A percentile compares a stretch with the other conserved stretches of the same genome.
phyloP scores from a whole-genome alignment of 2,797 vertebrate genomes.

The Naso thynnoides region DNA sequence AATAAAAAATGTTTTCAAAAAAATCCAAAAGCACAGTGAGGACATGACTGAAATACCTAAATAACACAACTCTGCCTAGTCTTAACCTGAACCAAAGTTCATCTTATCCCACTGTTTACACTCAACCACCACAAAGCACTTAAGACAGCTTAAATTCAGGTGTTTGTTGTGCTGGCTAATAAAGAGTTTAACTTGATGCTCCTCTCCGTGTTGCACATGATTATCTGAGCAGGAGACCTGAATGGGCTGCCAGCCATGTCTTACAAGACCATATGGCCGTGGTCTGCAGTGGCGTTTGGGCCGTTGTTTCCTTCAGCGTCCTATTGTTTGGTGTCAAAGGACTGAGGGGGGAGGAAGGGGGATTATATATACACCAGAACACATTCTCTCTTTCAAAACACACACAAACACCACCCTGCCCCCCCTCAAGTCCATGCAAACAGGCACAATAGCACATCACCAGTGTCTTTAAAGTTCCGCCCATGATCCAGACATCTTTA shows the following conservation, averaged over 20 bases:
- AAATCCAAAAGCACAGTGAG: background rate
- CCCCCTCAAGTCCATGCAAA: conserved; percentile 33
- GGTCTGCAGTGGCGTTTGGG: conserved; percentile 64
- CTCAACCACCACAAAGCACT: background rate
- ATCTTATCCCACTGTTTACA: conserved; percentile 20
- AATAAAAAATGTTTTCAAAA: background rate
- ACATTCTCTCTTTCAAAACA: conserved; percentile 75
- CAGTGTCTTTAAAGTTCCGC: conserved; percentile 62
- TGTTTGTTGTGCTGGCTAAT: conserved; percentile 55
- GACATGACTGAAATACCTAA: conserved; percentile 1
- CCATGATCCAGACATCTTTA: conserved; percentile 44
- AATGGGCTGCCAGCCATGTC: conserved; percentile 69
- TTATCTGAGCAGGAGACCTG: conserved; percentile 57
- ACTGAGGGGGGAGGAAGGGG: conserved; percentile 44
- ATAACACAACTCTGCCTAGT: background rate
- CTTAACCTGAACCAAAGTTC: background rate
- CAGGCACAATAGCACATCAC: conserved; percentile 64
- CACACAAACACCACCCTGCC: conserved; percentile 40
- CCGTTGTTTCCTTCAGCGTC: conserved; percentile 76
- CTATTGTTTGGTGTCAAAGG: conserved; percentile 80
- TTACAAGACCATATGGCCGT: conserved; percentile 76
- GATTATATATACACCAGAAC: conserved; percentile 75
- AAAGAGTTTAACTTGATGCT: conserved; percentile 61
- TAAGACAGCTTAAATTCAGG: conserved; percentile 11
- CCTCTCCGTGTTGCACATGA: conserved; percentile 57